Base-by-base conservation (phyloP, 2,797 vertebrate species). In the Scolopax bukidnonensis region DNA sequence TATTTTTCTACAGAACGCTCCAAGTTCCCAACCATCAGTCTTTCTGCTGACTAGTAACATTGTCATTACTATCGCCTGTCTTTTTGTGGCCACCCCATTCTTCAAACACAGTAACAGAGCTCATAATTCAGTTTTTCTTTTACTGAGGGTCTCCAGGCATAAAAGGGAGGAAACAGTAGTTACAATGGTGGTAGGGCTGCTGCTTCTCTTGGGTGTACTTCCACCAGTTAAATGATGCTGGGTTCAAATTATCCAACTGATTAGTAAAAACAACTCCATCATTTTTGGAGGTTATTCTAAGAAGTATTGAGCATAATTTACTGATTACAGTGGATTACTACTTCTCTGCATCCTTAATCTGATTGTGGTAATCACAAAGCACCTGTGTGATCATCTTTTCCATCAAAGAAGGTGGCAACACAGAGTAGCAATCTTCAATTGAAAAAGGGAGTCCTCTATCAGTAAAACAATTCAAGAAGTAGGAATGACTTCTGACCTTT, bases 401-500 rank as follows among this genome's bases (percentile, higher is more conserved):
- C 75, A 50, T 51, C 61, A 87, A 73, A 90, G 43, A 30, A 69
- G 60, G 38, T 11, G 27, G 30, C 81, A 89, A 38, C 78, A 40
- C 45, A 50, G 70, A 74, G 61, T 17, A 92, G 48, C 43, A 81
- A 92, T n/a, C 23, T 88, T 71, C 82, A 71, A 36, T 3, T 47
- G 27, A 79, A 91, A 91, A 95, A 38, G 14, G 27, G 19, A 92
- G 20, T 82, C 90, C 92, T 64, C 51, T 81, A 20, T 12, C 48
- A 96, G 20, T 38, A 64, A 45, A 84, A 56, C n/a, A 38, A 80
- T 79, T 95, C 10, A 81, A 45, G n/a, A 79, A 70, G 43, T 32
- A 36, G 84, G 60, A 91, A 50, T 87, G 28, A 73, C 56, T 92
- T 93, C 98, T 98, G 96, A 99, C 99, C 99, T 99, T 99, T 76